Evolutionary conservation across 2,888 invertebrate genomes (phyloP).

Genomic region (Apamea sordens): DNA sequence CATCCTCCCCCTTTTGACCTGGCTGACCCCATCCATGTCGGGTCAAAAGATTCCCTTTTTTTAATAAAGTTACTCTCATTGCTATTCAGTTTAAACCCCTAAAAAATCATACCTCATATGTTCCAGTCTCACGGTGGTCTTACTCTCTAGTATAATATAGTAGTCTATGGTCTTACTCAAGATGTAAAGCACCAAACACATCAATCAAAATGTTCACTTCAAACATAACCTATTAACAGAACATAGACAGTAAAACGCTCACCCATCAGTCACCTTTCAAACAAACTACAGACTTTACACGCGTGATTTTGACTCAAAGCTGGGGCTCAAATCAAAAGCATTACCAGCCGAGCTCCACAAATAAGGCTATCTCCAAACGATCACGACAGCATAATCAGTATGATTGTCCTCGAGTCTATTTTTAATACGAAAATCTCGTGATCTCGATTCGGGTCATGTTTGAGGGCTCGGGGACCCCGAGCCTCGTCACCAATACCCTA

Average conservation of each 20-base stretch:
- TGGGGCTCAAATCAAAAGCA: slow-evolving; percentile 45
- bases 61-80: too few relatives aligned
- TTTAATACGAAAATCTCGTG: slow-evolving; percentile 78
- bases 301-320: slow-evolving; percentile 35
- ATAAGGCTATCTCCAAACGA: slow-evolving; percentile 61
- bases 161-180: not conserved
- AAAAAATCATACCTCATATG: too few relatives aligned
- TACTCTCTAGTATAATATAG: too few relatives aligned
- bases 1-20: too few relatives aligned
- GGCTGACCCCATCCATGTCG: too few relatives aligned
- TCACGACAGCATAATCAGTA: slow-evolving; percentile 69
- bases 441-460: slow-evolving; percentile 79
- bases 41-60: too few relatives aligned
- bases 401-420: slow-evolving; percentile 71
- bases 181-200: not conserved
- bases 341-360: slow-evolving; percentile 43
- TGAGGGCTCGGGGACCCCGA: slow-evolving; percentile 66
- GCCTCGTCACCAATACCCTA: slow-evolving; percentile 73
- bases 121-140: not conserved
- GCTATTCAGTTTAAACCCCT: not conserved
- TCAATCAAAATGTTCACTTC: not conserved
- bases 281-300: slow-evolving; percentile 21
- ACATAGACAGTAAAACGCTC: not conserved
- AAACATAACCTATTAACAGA: not conserved
- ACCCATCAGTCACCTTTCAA: slow-evolving; percentile 19